Conservation (phyloP, 2,113 vertebrate species). For the Azemiops feae region DNA sequence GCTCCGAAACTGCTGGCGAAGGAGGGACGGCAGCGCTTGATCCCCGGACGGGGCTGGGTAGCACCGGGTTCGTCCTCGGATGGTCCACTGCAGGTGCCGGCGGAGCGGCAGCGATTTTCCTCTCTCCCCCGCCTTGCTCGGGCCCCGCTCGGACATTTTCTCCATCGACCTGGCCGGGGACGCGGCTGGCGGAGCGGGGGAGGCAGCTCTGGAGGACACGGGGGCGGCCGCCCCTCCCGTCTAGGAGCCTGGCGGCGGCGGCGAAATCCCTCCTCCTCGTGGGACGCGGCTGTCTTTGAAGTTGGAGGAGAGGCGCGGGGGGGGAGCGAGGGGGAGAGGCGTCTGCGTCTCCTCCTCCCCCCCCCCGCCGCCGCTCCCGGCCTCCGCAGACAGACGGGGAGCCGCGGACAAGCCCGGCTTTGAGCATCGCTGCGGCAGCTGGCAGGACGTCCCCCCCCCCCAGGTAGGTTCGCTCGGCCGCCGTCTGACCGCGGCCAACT, state of each 20-base stretch:
- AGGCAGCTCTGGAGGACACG: background rate
- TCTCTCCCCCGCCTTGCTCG: background rate
- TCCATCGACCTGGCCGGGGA: background rate
- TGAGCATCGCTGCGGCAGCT: conserved; percentile 1
- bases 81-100: background rate
- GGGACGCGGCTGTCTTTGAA: conserved; percentile 70
- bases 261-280: conserved; percentile 56
- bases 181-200: background rate
- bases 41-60: background rate
- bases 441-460: background rate
- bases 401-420: background rate
- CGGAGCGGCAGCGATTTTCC: background rate
- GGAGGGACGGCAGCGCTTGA: background rate
- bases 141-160: background rate
- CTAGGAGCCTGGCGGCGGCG: background rate
- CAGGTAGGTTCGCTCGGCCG: conserved; percentile 11
- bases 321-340: background rate
- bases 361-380: background rate
- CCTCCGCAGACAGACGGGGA: background rate
- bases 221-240: background rate
- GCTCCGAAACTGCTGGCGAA: background rate
- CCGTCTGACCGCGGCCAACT: background rate
- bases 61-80: background rate
- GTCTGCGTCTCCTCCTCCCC: conserved; percentile 5
- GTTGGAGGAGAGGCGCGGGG: conserved; percentile 43